Conservation (phyloP, 2,888 invertebrate species). For the Caenorhabditis sp. region DNA sequence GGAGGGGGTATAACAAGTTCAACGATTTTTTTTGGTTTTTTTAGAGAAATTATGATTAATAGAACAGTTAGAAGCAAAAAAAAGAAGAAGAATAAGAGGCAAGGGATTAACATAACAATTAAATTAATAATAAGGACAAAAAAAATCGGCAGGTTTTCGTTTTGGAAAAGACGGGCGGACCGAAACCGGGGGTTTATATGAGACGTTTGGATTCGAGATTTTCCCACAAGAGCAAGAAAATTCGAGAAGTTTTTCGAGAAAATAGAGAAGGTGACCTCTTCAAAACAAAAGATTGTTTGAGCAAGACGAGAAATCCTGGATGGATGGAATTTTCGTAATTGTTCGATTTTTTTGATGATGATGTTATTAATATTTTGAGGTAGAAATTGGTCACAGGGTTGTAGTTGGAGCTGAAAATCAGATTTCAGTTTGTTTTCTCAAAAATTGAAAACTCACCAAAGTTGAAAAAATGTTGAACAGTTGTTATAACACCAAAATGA, state of each 20-base stretch:
- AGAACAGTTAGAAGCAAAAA: background rate
- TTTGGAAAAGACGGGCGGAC: slow-evolving; percentile 31
- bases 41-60: background rate
- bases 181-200: slow-evolving; percentile 34
- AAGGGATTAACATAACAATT: slow-evolving; percentile 3
- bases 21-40: background rate
- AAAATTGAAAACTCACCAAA: background rate
- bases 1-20: background rate
- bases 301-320: background rate
- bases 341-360: background rate
- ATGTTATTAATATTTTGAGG: background rate
- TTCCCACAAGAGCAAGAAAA: background rate
- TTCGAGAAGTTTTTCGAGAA: background rate
- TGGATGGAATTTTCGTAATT: background rate
- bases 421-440: too few relatives aligned
- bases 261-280: background rate
- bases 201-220: slow-evolving; percentile 11
- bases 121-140: slow-evolving; percentile 3
- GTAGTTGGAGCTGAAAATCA: background rate
- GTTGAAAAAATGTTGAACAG: background rate
- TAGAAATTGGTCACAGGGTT: background rate
- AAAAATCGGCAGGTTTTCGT: background rate
- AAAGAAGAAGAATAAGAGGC: background rate
- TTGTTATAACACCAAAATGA: background rate
- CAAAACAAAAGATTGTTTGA: background rate